Percentiles rank a stretch among this genome's conserved stretches.
phyloP scores from a whole-genome alignment of 2,888 invertebrate genomes.

The Rapana venosa region DNA sequence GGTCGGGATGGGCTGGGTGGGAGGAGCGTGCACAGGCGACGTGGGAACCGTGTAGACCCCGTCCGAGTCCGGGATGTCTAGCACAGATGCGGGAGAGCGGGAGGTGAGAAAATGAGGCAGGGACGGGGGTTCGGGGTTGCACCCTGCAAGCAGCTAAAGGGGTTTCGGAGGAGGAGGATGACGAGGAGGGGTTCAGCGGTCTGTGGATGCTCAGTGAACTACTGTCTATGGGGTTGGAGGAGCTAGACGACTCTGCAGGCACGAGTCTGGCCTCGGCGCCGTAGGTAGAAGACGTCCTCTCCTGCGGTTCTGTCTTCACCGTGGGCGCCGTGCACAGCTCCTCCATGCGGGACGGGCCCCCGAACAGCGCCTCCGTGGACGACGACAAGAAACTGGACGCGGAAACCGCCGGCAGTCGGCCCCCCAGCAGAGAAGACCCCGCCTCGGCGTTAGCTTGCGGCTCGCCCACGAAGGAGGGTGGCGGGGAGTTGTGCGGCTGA shows the following conservation, averaged over 20 bases:
- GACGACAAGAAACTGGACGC: constrained; percentile 33
- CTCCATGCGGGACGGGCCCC: constrained; percentile 21
- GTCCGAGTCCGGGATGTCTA: neutral
- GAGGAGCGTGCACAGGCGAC: neutral
- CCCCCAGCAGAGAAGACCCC: constrained; percentile 5
- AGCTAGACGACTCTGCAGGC: neutral
- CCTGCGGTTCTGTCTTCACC: constrained; percentile 39
- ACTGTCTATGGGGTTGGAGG: neutral
- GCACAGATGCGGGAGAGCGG: neutral
- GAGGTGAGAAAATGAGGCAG: neutral
- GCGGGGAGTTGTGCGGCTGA: neutral
- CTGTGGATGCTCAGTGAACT: neutral
- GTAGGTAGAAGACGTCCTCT: neutral
- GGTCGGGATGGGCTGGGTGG: neutral
- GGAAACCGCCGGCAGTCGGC: neutral
- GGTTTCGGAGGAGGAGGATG: neutral
- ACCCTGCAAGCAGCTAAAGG: neutral
- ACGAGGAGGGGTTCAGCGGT: neutral
- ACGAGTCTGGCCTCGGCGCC: neutral
- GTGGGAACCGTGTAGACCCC: neutral
- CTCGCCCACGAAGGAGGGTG: constrained; percentile 2
- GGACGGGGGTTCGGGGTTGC: neutral
- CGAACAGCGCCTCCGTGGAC: constrained; percentile 38
- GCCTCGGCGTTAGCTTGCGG: neutral
- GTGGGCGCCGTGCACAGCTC: constrained; percentile 13